A percentile compares a stretch with the other conserved stretches of the same genome.
Conservation (phyloP, 2,113 vertebrate species). For the Amphilophus citrinellus region DNA sequence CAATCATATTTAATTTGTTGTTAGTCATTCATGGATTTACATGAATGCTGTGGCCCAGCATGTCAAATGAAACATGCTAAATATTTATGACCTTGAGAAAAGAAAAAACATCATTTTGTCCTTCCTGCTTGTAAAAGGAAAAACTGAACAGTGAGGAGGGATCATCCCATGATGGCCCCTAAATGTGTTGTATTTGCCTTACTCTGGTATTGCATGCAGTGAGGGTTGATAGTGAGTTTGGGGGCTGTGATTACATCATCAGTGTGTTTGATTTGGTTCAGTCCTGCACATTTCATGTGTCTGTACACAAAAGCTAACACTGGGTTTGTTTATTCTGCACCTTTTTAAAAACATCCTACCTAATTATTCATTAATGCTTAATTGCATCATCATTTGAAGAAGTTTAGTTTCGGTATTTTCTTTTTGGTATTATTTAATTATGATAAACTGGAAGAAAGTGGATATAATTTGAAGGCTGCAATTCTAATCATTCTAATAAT, state of each 20-base stretch:
- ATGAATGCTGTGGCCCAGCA: conserved; percentile 60
- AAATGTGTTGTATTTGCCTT: background rate
- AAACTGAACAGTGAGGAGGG: background rate
- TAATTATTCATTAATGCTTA: background rate
- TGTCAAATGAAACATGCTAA: conserved; percentile 67
- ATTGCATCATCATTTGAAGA: background rate
- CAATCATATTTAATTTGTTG: conserved; percentile 62
- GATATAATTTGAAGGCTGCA: background rate
- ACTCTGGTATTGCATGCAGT: background rate
- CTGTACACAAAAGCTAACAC: background rate
- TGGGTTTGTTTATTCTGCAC: background rate
- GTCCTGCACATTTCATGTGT: background rate
- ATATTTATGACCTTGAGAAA: conserved; percentile 55
- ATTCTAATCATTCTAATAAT: background rate
- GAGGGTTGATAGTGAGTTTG: background rate
- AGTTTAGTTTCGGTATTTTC: background rate
- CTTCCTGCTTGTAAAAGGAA: background rate
- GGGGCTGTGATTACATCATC: background rate
- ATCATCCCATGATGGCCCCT: background rate
- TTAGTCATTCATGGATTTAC: conserved; percentile 69
- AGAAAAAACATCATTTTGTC: background rate
- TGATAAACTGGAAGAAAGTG: conserved; percentile 14
- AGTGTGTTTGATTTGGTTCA: background rate
- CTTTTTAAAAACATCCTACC: background rate
- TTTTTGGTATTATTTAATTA: conserved; percentile 6